Evolutionary conservation across 1,140 invertebrate genomes (phyloP), one percentile per base, ranked within the genome.

Genomic region (Trypoxylus dichotomus): DNA sequence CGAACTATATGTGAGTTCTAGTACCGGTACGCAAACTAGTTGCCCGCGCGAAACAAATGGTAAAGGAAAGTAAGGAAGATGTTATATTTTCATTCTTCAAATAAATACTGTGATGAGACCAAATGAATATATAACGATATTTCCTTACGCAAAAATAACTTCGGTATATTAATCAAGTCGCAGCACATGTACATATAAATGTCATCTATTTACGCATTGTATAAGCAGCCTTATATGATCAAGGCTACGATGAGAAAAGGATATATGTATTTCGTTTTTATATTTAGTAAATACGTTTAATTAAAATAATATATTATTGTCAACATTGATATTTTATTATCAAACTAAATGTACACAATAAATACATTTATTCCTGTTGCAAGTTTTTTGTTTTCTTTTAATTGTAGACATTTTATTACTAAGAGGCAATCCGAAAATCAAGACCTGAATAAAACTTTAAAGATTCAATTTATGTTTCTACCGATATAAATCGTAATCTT

Each of bases 1-100:
- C 21, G 79, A 79, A 32, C 7, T 79, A 8, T 79, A 79, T 54
- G 21, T 54, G 7, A 41, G 41, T 24, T 27, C 41, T 5, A 47
- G 19, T 24, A 54, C 74, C n/a, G 32, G 32, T 29, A 74, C 72
- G 27, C 72, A 74, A 24, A 74, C 72, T 42, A 41, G 72, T 74
- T 27, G 19, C 32, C 24, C 72, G 8, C 60, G 60, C 24, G 60
- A 68, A 68, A 13, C 60, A 1, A 68, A 68, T 8, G 8, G 10
- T 6, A 68, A 68, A 7, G 47, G 47, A 19, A 68, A 27, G 24
- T 21, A 68, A 29, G 60, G 24, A 68, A 68, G 24, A 29, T 24
- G 24, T 68, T 29, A 68, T 68, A 15, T 19, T 43, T 43, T 19
- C 1, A n/a, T n/a, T 58, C 2, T 13, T 27, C 1, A 27, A 29